These are phyloP conservation scores for Tuta absoluta DNA, from an alignment of 2,888 invertebrate genomes.

Conservation along the genomic window DNA sequence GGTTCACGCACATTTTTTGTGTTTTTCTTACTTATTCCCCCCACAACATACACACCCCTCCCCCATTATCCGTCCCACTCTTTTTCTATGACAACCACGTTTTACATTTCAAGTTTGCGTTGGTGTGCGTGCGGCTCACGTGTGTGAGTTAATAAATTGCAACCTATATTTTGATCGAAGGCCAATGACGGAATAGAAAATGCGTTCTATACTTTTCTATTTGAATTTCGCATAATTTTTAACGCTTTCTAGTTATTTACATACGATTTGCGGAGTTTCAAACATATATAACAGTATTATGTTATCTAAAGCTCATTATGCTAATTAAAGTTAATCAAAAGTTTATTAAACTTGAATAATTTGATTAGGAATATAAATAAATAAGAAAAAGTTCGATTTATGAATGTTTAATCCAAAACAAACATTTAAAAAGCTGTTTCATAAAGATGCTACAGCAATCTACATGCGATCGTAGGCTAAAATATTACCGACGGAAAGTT, in stretches of 20 bases:
- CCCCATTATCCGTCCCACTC: slow-evolving; percentile 77
- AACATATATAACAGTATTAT: neutral
- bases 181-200: slow-evolving; percentile 66
- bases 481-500: slow-evolving; percentile 72
- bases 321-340: slow-evolving; percentile 14
- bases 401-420: neutral
- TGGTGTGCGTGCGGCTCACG: slow-evolving; percentile 52
- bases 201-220: slow-evolving; percentile 39
- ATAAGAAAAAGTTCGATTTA: neutral
- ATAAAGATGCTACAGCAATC: slow-evolving; percentile 43
- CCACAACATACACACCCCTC: slow-evolving; percentile 68
- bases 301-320: slow-evolving; percentile 8
- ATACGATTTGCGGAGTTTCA: slow-evolving; percentile 16
- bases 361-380: neutral
- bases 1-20: slow-evolving; percentile 77
- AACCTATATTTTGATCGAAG: slow-evolving; percentile 79
- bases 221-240: slow-evolving; percentile 22
- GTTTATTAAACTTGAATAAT: slow-evolving; percentile 5
- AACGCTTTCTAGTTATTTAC: slow-evolving; percentile 17
- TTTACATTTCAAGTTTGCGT: slow-evolving; percentile 44
- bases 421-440: slow-evolving; percentile 2
- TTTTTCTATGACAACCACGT: slow-evolving; percentile 72
- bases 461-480: slow-evolving; percentile 71
- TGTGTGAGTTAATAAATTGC: slow-evolving; percentile 76
- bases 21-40: slow-evolving; percentile 64